Conservation (phyloP, 1,140 invertebrate genomes). For the Drosophila nannoptera region DNA sequence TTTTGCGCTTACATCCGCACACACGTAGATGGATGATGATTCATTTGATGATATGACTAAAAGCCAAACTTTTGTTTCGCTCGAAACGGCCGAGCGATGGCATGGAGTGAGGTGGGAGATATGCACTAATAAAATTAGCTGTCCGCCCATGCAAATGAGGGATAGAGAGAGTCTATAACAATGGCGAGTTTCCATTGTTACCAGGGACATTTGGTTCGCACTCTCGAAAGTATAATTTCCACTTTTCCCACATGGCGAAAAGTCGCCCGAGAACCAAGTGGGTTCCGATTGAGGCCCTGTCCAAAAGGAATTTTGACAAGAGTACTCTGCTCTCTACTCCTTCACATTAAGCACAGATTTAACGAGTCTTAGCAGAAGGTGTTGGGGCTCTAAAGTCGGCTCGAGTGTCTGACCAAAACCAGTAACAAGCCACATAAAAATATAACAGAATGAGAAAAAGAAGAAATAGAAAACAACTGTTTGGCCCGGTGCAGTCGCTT, state of each 20-base stretch:
- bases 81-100: too few species aligned
- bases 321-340: too few species aligned
- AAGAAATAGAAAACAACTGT: conserved; percentile 20
- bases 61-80: conserved; percentile 22
- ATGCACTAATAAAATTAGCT: conserved; percentile 47
- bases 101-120: not conserved
- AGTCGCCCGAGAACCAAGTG: too few species aligned
- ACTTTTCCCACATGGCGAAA: conserved; percentile 2
- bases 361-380: conserved; percentile 4
- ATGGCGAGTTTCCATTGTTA: conserved; percentile 3
- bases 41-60: conserved; percentile 34
- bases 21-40: conserved; percentile 39
- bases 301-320: too few species aligned
- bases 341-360: not conserved
- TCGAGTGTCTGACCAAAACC: conserved; percentile 39
- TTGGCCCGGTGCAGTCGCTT: conserved; percentile 31
- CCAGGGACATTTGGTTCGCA: conserved; percentile 5
- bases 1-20: conserved; percentile 1
- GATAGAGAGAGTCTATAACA: conserved; percentile 4
- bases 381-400: conserved; percentile 29
- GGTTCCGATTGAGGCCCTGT: not conserved
- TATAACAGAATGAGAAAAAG: conserved; percentile 61
- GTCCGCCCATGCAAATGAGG: conserved; percentile 37
- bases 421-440: conserved; percentile 65
- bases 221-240: conserved; percentile 3